Evolutionary conservation across 2,797 vertebrate genomes (phyloP), one percentile per base, ranked within the genome.

Genomic region (Lepus oiostolus): DNA sequence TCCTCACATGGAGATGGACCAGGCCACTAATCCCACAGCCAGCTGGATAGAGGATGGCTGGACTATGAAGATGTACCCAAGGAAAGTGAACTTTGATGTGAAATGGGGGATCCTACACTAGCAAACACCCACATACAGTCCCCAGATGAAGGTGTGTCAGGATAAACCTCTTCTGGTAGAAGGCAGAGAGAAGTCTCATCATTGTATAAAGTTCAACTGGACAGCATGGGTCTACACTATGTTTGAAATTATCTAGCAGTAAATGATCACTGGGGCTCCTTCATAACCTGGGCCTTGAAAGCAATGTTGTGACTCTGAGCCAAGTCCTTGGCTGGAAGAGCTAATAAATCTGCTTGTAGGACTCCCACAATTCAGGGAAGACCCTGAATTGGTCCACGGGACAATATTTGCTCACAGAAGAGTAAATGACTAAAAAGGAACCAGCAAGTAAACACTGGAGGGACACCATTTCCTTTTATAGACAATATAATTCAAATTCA

Each of bases 191-290:
- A 79, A 26, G 65, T 84, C 32, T 47, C 28, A 47, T 50, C 71
- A 62, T 42, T 65, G 14, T 24, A 77, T n/a, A 71, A 77, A 47
- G 22, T 88, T 54, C 38, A 75, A 32, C 32, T 72, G 38, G 22
- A 72, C 32, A 63, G 4, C 6, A 5, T 60, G 68, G 24, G 35
- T 85, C 32, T 70, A 82, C 32, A 63, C 24, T 54, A 28, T 76
- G 58, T 79, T 88, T 89, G 67, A 88, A 79, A 84, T 92, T 83
- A 63, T 81, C 38, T 80, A 52, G 54, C 32, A 88, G 9, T 19
- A n/a, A 32, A 60, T 68, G 38, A 68, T 42, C 75, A 68, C 4
- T 42, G 35, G 22, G 35, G 7, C 35, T 22, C 32, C 75, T 42
- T 90, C 42, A 54, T 74, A 74, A 74, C 30, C 67, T 85, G 67